Percentiles rank a stretch among this genome's conserved stretches.
Conservation (phyloP, 2,888 invertebrate species). For the Hydrotaea diabolus region DNA sequence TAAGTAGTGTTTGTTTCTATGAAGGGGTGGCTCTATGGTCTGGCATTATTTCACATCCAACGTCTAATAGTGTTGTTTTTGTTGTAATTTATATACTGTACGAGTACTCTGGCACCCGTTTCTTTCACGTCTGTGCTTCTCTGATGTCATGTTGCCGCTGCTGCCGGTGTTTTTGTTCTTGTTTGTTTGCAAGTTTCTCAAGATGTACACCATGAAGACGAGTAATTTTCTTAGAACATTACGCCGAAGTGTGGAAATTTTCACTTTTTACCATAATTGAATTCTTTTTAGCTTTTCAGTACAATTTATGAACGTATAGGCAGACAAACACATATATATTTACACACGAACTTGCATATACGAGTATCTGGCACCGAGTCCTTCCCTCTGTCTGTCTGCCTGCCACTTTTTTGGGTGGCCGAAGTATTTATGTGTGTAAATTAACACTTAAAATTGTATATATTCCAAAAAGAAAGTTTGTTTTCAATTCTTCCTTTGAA, state of each 20-base stretch:
- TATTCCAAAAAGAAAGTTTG: neutral
- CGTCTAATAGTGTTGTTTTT: slow-evolving; percentile 36
- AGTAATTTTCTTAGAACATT: slow-evolving; percentile 69
- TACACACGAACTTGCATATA: too few species aligned
- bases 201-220: neutral
- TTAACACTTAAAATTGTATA: neutral
- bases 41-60: slow-evolving; percentile 16
- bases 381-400: too few species aligned
- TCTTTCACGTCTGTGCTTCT: neutral
- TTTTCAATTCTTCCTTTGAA: neutral
- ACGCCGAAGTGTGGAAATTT: slow-evolving; percentile 76
- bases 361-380: too few species aligned
- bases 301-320: neutral
- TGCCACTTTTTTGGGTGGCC: too few species aligned
- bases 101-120: neutral
- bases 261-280: slow-evolving; percentile 78
- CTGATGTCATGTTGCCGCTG: neutral
- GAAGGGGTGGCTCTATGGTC: neutral
- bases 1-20: slow-evolving; percentile 55
- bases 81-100: slow-evolving; percentile 16
- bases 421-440: neutral
- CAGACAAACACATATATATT: neutral
- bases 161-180: slow-evolving; percentile 9
- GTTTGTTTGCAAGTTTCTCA: slow-evolving; percentile 32
- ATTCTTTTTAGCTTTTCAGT: slow-evolving; percentile 72